phyloP scores from a whole-genome alignment of 2,113 vertebrate genomes.

The Tachysurus vachellii region DNA sequence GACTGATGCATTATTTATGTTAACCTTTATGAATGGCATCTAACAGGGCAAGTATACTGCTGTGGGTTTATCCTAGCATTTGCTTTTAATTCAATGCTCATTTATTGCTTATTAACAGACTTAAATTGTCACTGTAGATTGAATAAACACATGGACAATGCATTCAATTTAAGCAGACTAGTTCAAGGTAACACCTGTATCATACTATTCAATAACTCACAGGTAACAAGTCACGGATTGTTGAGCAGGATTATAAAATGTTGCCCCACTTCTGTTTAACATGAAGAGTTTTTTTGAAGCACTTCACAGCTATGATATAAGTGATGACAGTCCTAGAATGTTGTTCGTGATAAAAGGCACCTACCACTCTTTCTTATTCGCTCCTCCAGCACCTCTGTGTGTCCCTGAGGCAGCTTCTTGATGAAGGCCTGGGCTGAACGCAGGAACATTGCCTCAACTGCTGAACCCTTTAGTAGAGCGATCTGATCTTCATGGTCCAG shows the following conservation, averaged over 20 bases:
- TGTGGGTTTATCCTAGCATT: background rate
- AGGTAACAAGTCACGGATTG: background rate
- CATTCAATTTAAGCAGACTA: background rate
- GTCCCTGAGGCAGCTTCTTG: conserved; percentile 84
- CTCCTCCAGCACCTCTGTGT: conserved; percentile 85
- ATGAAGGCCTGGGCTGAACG: conserved; percentile 94
- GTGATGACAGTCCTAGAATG: background rate
- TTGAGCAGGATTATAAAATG: background rate
- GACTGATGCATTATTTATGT: conserved; percentile 63
- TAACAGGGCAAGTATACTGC: background rate
- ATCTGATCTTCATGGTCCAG: conserved; percentile 98
- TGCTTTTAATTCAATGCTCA: background rate
- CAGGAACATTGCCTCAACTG: conserved; percentile 98
- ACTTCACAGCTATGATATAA: background rate
- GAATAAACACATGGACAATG: background rate
- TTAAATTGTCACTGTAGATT: background rate
- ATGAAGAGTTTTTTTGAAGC: background rate
- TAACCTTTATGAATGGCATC: conserved; percentile 12
- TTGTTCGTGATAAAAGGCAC: conserved; percentile 45
- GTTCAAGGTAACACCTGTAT: background rate
- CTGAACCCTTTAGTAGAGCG: conserved; percentile 93
- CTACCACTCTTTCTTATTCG: conserved; percentile 93
- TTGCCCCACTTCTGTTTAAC: background rate
- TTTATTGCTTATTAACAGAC: background rate
- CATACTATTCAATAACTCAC: background rate